A percentile compares a stretch with the other conserved stretches of the same genome.
phyloP scores from a whole-genome alignment of 2,797 vertebrate species.

The Myiothlypis chrysogaster region DNA sequence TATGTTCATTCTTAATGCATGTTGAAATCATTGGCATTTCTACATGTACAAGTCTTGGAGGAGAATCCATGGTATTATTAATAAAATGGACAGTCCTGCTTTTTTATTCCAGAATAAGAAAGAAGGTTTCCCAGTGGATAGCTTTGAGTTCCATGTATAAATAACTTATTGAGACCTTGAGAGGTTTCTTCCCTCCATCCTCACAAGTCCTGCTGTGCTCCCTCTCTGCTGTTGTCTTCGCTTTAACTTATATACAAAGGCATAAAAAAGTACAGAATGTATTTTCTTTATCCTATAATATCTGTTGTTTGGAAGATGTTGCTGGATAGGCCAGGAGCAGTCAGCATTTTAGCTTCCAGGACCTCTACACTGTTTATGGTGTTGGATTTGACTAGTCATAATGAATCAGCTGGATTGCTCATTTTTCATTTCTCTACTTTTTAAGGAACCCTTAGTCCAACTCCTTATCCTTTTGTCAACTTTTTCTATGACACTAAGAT shows the following conservation, averaged over 20 bases:
- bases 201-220: not conserved
- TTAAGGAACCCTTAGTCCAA: not conserved
- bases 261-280: not conserved
- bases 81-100: not conserved
- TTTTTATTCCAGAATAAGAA: not conserved
- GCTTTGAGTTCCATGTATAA: not conserved
- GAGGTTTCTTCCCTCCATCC: not conserved
- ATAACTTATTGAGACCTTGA: not conserved
- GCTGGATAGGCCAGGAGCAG: not conserved
- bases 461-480: not conserved
- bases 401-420: not conserved
- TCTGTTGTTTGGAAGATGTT: not conserved
- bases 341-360: not conserved
- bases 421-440: not conserved
- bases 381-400: not conserved
- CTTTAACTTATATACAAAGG: not conserved
- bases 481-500: not conserved
- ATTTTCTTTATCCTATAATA: not conserved
- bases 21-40: not conserved
- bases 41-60: not conserved
- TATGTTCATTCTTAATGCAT: not conserved
- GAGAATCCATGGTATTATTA: not conserved
- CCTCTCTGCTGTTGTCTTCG: not conserved
- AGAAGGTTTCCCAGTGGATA: not conserved
- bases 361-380: not conserved